Evolutionary conservation across 2,797 vertebrate genomes (phyloP), one percentile per base, ranked within the genome.

Genomic region (Spinus pinus): DNA sequence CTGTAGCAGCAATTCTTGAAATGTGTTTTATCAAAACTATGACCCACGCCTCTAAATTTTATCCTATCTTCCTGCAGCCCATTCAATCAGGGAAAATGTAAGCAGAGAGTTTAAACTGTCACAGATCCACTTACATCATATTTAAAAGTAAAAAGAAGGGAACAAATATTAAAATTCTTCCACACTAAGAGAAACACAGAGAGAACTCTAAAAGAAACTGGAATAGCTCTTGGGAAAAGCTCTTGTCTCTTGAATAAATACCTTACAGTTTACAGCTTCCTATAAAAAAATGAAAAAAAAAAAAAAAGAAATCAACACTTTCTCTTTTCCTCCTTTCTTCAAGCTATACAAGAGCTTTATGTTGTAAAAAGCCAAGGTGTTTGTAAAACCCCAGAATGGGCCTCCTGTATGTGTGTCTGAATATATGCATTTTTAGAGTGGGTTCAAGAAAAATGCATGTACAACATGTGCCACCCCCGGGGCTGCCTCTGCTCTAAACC

Each of bases 211-310:
- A 94, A 94, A 95, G 35, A 39, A 93, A 57, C 57, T 47, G 56
- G 30, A 92, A 86, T 54, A 84, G 60, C 94, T 90, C 92, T 88
- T 86, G 88, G 77, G 82, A 95, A 58, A 56, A 75, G 25, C 39
- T 53, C 44, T 88, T 67, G 39, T 83, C 39, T 83, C 54, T 82
- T 92, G 71, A 93, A 88, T 90, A 95, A 96, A 95, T 77, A 86
- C 56, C 53, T 86, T 20, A 24, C 47, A 49, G 66, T 93, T 95
- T 93, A 93, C 39, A 64, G n/a, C 31, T 81, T 66, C 86, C 58
- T 39, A 66, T 72, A 3, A 10, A 39, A 39, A 39, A 39, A 39
- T 39, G 37, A 39, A 39, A 66, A 69, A 60, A 65, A 35, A 37
- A 62, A 27, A 30, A 39, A 8, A 70, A 50, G 42, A 37, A 49